Evolutionary conservation across 2,113 vertebrate genomes (phyloP), one percentile per base, ranked within the genome.

Genomic region (Blennius ocellaris): DNA sequence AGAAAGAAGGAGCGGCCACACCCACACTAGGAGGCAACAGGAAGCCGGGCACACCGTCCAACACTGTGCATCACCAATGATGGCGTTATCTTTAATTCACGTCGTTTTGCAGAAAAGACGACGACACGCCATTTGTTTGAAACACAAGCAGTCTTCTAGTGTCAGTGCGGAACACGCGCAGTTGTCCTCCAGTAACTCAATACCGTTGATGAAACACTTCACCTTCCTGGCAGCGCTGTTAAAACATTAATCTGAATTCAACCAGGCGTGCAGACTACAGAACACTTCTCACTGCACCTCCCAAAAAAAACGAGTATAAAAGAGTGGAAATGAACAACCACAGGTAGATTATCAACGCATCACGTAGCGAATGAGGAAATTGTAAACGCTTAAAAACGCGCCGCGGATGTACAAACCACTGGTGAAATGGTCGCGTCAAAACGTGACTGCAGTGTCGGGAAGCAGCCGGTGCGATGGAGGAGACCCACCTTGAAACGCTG

Each of bases 11-110:
- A 51, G 36, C 41, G 1, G 56, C 83, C 86, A 81, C 89, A 82
- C 90, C 88, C 83, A 90, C 87, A 45, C 3, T 54, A 10, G 50
- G 80, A 86, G 69, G 84, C 68, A 85, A 76, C 83, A 88, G 83
- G 88, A 92, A 91, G 85, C 58, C 47, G 74, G 3, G 74, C 12
- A 17, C 47, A 64, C n/a, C 50, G 15, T 17, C 14, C 17, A 38
- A 58, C 16, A 30, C 15, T 44, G 43, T 7, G 30, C 58, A 80
- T 73, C 48, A 56, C 49, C 12, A 40, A 48, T 9, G 40, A 43
- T 21, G 15, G 11, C 0, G 7, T 1, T 6, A 15, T 15, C 69
- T 76, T 14, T 40, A 0, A 21, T 3, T 0, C 0, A 11, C 10
- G 3, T 8, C 1, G 14, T 17, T 67, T 11, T 3, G 4, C 0